These are phyloP conservation scores for Grapholita molesta DNA, from an alignment of 1,140 invertebrate genomes.

Conservation along the genomic window DNA sequence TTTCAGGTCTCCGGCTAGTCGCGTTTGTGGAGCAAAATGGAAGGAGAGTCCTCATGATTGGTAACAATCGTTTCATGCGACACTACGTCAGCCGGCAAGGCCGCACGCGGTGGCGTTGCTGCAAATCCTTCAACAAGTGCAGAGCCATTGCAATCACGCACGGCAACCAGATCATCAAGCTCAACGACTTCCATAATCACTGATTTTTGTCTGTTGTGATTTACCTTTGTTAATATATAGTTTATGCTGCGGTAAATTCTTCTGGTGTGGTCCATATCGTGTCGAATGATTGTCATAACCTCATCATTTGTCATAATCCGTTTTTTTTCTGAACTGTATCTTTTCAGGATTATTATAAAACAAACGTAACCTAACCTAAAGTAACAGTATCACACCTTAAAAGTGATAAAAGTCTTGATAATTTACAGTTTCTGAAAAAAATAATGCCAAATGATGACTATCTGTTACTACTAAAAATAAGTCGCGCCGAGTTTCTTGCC, in stretches of 20 bases:
- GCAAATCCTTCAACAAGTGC: constrained; percentile 51
- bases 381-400: no score
- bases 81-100: constrained; percentile 50
- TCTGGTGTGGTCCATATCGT: neutral
- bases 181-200: constrained; percentile 57
- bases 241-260: neutral
- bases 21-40: constrained; percentile 39
- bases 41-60: constrained; percentile 44
- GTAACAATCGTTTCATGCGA: constrained; percentile 46
- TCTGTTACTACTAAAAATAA: no score
- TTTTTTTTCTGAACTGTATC: no score
- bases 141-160: constrained; percentile 54
- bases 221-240: neutral
- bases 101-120: constrained; percentile 55
- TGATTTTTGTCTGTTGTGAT: neutral
- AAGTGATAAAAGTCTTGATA: no score
- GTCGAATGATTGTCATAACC: no score
- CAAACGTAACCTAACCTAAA: no score
- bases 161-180: constrained; percentile 43
- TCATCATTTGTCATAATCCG: no score
- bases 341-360: no score
- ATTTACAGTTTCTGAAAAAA: no score
- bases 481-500: no score
- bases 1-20: constrained; percentile 13
- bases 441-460: no score